Evolutionary conservation across 2,113 vertebrate species (phyloP).

Genomic region (Psophia crepitans): DNA sequence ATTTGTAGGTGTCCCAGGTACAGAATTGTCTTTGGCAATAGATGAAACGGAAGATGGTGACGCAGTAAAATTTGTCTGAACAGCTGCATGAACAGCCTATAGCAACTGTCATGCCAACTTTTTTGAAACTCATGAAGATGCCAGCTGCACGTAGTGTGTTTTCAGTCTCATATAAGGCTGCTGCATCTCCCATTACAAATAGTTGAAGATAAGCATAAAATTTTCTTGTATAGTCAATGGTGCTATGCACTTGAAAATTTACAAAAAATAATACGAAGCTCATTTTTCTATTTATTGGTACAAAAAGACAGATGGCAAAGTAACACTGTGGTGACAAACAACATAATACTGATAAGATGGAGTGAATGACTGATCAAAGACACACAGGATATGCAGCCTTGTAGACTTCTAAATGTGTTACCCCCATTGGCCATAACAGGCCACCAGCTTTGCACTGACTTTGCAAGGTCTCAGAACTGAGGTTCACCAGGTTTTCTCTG

Average conservation of each 20-base stretch:
- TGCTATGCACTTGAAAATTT: background rate
- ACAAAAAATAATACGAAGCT: background rate
- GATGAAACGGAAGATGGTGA: background rate
- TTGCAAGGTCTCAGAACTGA: background rate
- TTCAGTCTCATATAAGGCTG: background rate
- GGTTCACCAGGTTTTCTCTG: background rate
- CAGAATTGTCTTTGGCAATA: background rate
- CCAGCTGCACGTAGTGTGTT: background rate
- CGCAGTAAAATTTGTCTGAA: background rate
- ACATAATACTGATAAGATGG: background rate
- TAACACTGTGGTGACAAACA: background rate
- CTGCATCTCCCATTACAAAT: background rate
- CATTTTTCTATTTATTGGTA: background rate
- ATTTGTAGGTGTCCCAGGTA: background rate
- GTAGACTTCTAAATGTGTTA: background rate
- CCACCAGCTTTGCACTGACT: background rate
- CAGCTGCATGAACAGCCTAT: background rate
- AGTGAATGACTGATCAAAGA: background rate
- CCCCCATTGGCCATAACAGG: background rate
- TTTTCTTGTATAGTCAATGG: background rate
- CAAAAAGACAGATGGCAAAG: background rate
- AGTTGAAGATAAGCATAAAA: background rate
- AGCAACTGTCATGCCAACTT: background rate
- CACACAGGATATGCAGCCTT: background rate
- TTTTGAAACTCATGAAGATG: background rate